These are phyloP conservation scores for Tarsius wallacei DNA, from an alignment of 2,797 vertebrate species.

Conservation along the genomic window DNA sequence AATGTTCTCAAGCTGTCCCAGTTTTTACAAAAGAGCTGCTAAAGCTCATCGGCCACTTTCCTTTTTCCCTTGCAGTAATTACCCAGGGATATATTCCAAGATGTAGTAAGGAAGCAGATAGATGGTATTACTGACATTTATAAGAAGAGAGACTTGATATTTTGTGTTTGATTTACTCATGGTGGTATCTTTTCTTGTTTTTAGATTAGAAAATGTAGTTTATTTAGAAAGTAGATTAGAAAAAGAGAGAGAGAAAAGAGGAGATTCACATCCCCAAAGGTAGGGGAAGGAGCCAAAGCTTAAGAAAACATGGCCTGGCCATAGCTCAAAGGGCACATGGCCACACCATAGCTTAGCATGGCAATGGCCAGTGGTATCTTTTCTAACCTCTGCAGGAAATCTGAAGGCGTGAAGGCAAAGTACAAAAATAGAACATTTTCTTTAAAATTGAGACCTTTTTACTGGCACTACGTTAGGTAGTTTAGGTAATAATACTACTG, in stretches of 20 bases:
- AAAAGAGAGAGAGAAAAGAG: too few species aligned
- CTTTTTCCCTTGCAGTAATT: not conserved
- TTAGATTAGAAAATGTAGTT: too few species aligned
- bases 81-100: not conserved
- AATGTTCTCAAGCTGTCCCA: not conserved
- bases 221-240: too few species aligned
- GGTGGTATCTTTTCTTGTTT: not conserved
- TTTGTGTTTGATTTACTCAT: slow-evolving; percentile 39
- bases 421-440: not conserved
- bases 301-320: too few species aligned
- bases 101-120: slow-evolving; percentile 22
- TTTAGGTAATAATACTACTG: not conserved
- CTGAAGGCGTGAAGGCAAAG: slow-evolving; percentile 12
- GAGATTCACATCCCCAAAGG: too few species aligned
- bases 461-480: not conserved
- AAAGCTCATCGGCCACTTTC: not conserved
- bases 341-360: too few species aligned
- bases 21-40: slow-evolving; percentile 51
- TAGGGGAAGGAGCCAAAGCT: too few species aligned
- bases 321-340: too few species aligned
- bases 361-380: not conserved
- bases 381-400: slow-evolving; percentile 21
- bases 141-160: not conserved
- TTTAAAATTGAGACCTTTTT: slow-evolving; percentile 39
- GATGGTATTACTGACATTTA: not conserved